Base-by-base conservation (phyloP, 2,888 invertebrate species). In the Drosophila emarginata region DNA sequence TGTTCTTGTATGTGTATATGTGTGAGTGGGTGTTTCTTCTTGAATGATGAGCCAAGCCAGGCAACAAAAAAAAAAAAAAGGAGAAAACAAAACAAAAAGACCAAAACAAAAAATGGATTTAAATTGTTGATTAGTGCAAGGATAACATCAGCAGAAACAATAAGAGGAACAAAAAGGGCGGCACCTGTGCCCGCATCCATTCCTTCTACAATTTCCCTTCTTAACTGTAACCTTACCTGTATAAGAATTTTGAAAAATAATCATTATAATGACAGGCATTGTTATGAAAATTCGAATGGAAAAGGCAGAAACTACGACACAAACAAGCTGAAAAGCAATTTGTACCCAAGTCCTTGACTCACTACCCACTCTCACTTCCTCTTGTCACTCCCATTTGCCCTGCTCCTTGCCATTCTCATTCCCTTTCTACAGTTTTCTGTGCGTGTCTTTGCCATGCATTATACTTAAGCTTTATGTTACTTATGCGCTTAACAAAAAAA, bases 121-220 rank as follows among this genome's bases (percentile, higher is more conserved):
- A 80, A 88, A 89, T 79, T 87, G 83, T 83, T 89, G 79, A 87
- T 87, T 85, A 88, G 83, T 81, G 87, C 77, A 57, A 67, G 75
- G 70, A 63, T 67, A 73, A 70, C 64, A 63, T 66, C 72, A 57
- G 52, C 57, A 40, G 11, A 39, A 21, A 23, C 32, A 56, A 56
- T 18, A 56, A 14, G 12, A 15, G 51, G 50, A 28, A 70, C 45
- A 58, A 53, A 53, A 74, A 64, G 61, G 60, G 69, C 71, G 62
- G 59, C 79, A 64, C 62, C 68, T 74, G 69, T 58, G 58, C 50
- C 45, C 45, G 45, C 45, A 45, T 45, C 4, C 12, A 45, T 21
- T 14, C 18, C 45, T 12, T 45, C 9, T 12, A 32, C 4, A 9
- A 4, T 26, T 32, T 11, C 26, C 14, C 32, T 23, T 52, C 60